Percentiles rank a stretch among this genome's conserved stretches.
These are phyloP conservation scores for Melieria crassipennis DNA, from an alignment of 2,888 invertebrate species.

Conservation along the genomic window DNA sequence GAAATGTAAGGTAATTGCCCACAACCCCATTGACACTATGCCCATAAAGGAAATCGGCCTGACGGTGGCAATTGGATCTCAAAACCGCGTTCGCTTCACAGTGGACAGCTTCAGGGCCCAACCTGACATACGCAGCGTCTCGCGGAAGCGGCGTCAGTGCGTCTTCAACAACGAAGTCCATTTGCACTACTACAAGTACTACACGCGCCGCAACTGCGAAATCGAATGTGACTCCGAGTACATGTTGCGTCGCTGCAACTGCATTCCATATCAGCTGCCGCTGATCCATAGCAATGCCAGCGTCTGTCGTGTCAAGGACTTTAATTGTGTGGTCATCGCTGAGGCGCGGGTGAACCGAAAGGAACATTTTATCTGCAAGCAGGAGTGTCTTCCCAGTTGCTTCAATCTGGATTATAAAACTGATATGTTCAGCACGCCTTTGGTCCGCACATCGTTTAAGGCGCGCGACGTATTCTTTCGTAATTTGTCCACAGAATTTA, in stretches of 20 bases:
- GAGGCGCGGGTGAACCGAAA: conserved; percentile 43
- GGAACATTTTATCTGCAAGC: conserved; percentile 46
- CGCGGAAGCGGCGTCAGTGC: conserved; percentile 73
- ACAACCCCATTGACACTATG: conserved; percentile 83
- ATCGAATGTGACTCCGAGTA: conserved; percentile 71
- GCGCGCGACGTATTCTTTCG: conserved; percentile 44
- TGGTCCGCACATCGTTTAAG: conserved; percentile 50
- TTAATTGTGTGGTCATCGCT: conserved; percentile 69
- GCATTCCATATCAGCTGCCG: conserved; percentile 59
- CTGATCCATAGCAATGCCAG: conserved; percentile 73
- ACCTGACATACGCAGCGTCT: conserved; percentile 69
- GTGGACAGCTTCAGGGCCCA: conserved; percentile 75
- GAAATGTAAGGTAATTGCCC: conserved; percentile 59
- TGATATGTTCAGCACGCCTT: conserved; percentile 70
- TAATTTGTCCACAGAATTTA: conserved; percentile 46
- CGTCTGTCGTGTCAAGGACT: conserved; percentile 76
- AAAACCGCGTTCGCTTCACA: conserved; percentile 73
- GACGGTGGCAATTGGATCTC: conserved; percentile 75
- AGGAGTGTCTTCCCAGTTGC: conserved; percentile 76
- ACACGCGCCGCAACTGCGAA: conserved; percentile 57
- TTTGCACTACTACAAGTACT: conserved; percentile 71
- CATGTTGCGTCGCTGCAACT: conserved; percentile 49
- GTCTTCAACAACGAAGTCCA: conserved; percentile 77
- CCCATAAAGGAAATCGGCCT: conserved; percentile 79
- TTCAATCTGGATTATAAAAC: conserved; percentile 75